phyloP scores from a whole-genome alignment of 2,888 invertebrate genomes.

The Tinea semifulvella region DNA sequence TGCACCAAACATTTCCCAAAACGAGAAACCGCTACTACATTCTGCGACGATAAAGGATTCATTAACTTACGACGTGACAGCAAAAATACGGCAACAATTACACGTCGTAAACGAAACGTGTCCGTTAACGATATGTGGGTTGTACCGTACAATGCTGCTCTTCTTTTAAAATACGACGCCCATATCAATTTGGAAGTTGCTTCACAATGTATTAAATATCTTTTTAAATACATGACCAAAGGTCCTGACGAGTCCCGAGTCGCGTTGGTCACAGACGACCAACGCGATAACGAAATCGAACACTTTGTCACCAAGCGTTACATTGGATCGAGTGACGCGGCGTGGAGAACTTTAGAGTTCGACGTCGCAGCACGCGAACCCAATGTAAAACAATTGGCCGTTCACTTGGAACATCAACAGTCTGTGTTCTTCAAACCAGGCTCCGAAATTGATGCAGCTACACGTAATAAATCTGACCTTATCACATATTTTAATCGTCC shows the following conservation, averaged over 20 bases:
- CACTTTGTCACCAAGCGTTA: conserved; percentile 14
- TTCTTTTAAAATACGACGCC: conserved; percentile 16
- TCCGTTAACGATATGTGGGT: conserved; percentile 15
- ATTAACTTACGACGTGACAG: no score
- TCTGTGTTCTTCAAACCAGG: no score
- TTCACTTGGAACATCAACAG: conserved; percentile 14
- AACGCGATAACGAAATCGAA: conserved; percentile 7
- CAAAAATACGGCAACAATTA: not conserved
- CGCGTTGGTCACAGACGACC: not conserved
- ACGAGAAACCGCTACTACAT: not conserved
- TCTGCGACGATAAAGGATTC: no score
- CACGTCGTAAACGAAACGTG: not conserved
- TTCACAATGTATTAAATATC: conserved; percentile 13
- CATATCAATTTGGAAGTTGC: conserved; percentile 16
- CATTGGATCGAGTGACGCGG: conserved; percentile 20
- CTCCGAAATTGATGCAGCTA: no score
- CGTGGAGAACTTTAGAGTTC: conserved; percentile 19
- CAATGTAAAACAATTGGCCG: conserved; percentile 19
- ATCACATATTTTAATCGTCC: no score
- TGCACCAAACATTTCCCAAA: conserved; percentile 19
- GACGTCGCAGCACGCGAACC: conserved; percentile 3
- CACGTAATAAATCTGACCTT: no score
- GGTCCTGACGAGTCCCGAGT: conserved; percentile 14
- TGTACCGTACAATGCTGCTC: conserved; percentile 17
- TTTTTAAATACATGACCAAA: conserved; percentile 17